Percentiles rank a stretch among this genome's conserved stretches.
phyloP scores from a whole-genome alignment of 2,888 invertebrate genomes.

The Elmis aenea region DNA sequence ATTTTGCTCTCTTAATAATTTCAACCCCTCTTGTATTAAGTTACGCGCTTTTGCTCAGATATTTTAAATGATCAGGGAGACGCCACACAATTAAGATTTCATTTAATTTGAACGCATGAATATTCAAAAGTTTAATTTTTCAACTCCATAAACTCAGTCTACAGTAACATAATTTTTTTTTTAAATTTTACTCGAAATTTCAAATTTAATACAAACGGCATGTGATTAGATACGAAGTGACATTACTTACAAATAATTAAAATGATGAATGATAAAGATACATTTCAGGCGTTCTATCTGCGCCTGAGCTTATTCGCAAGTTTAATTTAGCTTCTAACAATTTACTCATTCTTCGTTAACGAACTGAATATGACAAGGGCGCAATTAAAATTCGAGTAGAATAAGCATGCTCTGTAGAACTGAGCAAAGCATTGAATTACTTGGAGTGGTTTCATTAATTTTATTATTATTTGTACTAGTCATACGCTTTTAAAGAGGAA shows the following conservation, averaged over 20 bases:
- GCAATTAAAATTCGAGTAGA: conserved; percentile 7
- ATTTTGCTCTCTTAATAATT: no score
- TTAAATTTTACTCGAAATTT: conserved; percentile 1
- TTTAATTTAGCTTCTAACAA: no score
- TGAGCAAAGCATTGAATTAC: no score
- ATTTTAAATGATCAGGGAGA: not conserved
- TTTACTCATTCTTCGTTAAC: conserved; percentile 6
- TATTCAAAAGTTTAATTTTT: not conserved
- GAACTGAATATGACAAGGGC: conserved; percentile 5
- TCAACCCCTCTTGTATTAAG: no score
- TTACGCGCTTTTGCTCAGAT: no score
- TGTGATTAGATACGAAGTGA: not conserved
- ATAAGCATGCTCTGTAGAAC: no score
- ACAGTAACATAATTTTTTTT: not conserved
- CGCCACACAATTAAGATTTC: not conserved
- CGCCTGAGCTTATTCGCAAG: conserved; percentile 2
- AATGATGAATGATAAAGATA: conserved; percentile 3
- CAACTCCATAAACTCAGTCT: not conserved
- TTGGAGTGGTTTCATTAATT: no score
- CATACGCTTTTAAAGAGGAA: no score
- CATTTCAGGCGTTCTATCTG: conserved; percentile 3
- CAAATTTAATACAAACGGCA: conserved; percentile 1
- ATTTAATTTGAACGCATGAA: not conserved
- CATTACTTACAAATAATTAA: conserved; percentile 1
- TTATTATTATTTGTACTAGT: no score